Evolutionary conservation across 2,888 invertebrate species (phyloP).

Genomic region (Conistra vaccinii): DNA sequence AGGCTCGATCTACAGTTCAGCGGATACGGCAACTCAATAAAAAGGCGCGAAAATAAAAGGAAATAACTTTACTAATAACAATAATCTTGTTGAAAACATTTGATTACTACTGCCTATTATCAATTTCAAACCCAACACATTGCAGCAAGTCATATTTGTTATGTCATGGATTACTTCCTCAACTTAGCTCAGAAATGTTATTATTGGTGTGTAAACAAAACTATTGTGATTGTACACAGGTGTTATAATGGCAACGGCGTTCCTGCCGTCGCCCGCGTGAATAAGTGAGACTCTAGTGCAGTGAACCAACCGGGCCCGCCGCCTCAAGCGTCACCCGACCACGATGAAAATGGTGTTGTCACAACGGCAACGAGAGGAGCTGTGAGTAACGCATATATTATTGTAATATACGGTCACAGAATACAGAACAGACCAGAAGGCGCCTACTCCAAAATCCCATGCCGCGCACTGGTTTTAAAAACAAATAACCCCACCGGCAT

Average conservation of each 20-base stretch:
- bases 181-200: not conserved
- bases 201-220: constrained; percentile 48
- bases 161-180: constrained; percentile 24
- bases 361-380: constrained; percentile 99
- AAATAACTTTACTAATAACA: not conserved
- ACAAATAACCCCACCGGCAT: not conserved
- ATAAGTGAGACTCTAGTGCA: constrained; percentile 85
- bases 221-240: constrained; percentile 76
- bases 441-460: not conserved
- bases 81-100: not conserved
- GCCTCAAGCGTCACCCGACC: constrained; percentile 88
- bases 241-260: constrained; percentile 89
- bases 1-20: too few species aligned
- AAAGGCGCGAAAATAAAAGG: not conserved
- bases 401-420: constrained; percentile 5
- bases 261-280: constrained; percentile 87
- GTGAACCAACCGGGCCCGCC: constrained; percentile 83
- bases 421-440: constrained; percentile 9
- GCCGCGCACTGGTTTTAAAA: not conserved
- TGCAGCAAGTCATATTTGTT: constrained; percentile 16
- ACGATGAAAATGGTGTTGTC: constrained; percentile 99
- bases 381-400: constrained; percentile 93
- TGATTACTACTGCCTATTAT: constrained; percentile 9
- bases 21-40: not conserved
- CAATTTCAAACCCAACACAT: not conserved